Base-by-base conservation (phyloP, 2,113 vertebrate genomes). In the Suncus etruscus region DNA sequence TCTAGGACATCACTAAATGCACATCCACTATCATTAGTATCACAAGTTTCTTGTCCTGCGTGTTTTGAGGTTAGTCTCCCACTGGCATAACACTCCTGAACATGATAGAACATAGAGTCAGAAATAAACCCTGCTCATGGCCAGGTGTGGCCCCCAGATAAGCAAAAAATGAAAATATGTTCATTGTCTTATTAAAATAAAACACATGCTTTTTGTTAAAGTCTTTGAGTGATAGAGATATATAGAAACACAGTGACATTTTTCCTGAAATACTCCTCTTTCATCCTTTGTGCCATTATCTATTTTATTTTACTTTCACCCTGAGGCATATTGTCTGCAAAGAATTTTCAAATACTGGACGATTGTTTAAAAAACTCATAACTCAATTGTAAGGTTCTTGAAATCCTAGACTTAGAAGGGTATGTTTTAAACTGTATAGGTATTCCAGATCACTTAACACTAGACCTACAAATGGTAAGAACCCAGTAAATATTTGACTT, bases 401-500 rank as follows among this genome's bases (percentile, higher is more conserved):
- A 31, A 22, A 48, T 80, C 48, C 29, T 70, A 58, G 11, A 66
- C 68, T 16, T 63, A 15, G 22, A 70, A 12, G 15, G 32, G 32
- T 90, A 69, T 81, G 22, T 80, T 88, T 90, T 76, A 65, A 65
- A 9, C 27, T 73, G 22, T 6, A 1, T 81, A 63, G 11, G 2
- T 91, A 27, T 83, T 83, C 45, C 16, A 58, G 50, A 76, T 73
- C 16, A 69, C 9, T 29, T 47, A 61, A 12, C 25, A 32, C 2
- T 76, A 6, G 8, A 2, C 69, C 91, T 75, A 25, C 11, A 84
- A 81, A 80, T 50, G n/a, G 32, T 82, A 63, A 73, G 48, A 89
- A 90, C 24, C 86, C 48, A 70, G 14, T 65, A 82, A 92, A 75
- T 86, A 73, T 47, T 85, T 92, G 39, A 29, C 88, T 81, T 90